These are phyloP conservation scores for Thamnophis sirtalis DNA, from an alignment of 2,113 vertebrate species.

Conservation along the genomic window DNA sequence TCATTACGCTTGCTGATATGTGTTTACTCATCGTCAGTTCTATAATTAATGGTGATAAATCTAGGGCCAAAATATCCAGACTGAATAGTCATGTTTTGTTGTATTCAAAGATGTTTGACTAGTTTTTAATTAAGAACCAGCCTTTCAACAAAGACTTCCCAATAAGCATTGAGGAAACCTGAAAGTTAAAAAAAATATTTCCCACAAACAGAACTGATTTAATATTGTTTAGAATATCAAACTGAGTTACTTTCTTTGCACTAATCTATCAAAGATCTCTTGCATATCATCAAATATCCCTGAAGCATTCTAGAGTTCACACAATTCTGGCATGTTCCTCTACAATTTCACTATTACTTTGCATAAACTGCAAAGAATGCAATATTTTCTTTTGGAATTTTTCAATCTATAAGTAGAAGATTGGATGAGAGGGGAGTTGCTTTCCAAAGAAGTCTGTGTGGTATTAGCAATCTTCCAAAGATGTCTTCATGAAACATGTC, in stretches of 20 bases:
- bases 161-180: not conserved
- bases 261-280: not conserved
- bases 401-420: not conserved
- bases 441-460: not conserved
- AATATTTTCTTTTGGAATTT: not conserved
- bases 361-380: not conserved
- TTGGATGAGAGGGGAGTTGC: not conserved
- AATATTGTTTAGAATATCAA: not conserved
- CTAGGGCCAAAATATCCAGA: slow-evolving; percentile 43
- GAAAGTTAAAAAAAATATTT: not conserved
- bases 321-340: not conserved
- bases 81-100: slow-evolving; percentile 41
- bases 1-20: not conserved
- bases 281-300: not conserved
- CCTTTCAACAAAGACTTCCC: not conserved
- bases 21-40: not conserved
- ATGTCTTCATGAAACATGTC: not conserved
- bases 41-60: slow-evolving; percentile 37
- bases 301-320: not conserved
- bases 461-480: not conserved
- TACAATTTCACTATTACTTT: not conserved
- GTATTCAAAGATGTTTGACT: slow-evolving; percentile 32
- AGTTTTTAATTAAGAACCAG: not conserved
- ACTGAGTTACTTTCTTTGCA: not conserved
- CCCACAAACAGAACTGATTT: not conserved